phyloP scores from a whole-genome alignment of 1,140 invertebrate genomes.

The Dinoponera quadriceps region DNA sequence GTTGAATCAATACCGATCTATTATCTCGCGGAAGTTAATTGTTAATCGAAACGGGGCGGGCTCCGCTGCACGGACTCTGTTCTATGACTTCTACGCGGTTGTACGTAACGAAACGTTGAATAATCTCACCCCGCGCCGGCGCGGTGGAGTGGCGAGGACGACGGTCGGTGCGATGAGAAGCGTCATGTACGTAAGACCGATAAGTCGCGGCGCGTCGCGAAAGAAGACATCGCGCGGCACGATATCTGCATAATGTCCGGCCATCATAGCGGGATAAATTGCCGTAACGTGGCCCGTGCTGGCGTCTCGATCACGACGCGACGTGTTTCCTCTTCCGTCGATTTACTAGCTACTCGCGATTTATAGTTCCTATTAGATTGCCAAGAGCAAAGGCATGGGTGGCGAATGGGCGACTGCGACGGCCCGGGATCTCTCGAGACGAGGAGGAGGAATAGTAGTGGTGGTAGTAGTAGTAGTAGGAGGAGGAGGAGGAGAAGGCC shows the following conservation, averaged over 20 bases:
- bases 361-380: conserved; percentile 73
- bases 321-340: conserved; percentile 74
- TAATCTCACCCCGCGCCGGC: background rate
- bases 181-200: conserved; percentile 17
- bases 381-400: conserved; percentile 51
- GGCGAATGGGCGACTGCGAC: conserved; percentile 15
- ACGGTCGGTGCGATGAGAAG: background rate
- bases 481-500: background rate
- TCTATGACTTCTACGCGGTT: background rate
- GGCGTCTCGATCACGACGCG: conserved; percentile 65
- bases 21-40: background rate
- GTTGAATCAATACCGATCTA: background rate
- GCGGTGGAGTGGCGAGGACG: no score
- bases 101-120: conserved; percentile 3
- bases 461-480: no score
- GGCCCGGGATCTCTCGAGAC: conserved; percentile 27
- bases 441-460: background rate
- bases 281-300: conserved; percentile 63
- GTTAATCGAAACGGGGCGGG: background rate
- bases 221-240: conserved; percentile 41
- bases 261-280: conserved; percentile 72
- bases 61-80: background rate
- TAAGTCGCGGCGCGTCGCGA: conserved; percentile 41
- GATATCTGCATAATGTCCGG: conserved; percentile 69
- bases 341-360: conserved; percentile 69